Evolutionary conservation across 2,113 vertebrate species (phyloP).

Genomic region (Eublepharis macularius): DNA sequence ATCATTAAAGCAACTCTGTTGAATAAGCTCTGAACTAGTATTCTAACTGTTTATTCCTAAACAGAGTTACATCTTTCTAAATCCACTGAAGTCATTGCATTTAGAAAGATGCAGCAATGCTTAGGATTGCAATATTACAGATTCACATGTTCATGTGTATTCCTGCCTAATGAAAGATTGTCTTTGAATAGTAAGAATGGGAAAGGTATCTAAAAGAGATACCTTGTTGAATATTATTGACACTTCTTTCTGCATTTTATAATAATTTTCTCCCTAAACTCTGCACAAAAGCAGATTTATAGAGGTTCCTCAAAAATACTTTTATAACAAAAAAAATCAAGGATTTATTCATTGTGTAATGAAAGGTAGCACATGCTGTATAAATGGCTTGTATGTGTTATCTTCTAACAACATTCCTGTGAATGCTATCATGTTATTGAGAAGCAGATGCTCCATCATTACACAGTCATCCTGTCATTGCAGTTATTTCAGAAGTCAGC

Average conservation of each 20-base stretch:
- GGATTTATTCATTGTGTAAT: background rate
- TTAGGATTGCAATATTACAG: background rate
- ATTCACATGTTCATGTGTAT: background rate
- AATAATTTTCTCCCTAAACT: conserved; percentile 26
- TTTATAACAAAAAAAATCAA: background rate
- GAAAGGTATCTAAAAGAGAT: background rate
- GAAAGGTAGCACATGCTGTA: background rate
- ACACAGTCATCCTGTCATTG: background rate
- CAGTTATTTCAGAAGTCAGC: background rate
- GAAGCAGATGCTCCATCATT: background rate
- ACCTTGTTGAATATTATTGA: background rate
- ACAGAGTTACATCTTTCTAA: too few species aligned
- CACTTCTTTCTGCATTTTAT: conserved; percentile 1
- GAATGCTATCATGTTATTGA: background rate
- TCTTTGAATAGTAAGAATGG: background rate
- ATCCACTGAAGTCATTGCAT: too few species aligned
- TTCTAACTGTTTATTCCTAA: background rate
- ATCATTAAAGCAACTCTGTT: conserved; percentile 13
- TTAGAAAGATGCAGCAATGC: too few species aligned
- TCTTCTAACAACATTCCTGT: background rate
- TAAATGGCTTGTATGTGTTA: background rate
- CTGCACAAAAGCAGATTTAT: conserved; percentile 48
- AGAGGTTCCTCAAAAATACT: background rate
- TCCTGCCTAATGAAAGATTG: background rate
- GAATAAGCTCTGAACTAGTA: conserved; percentile 21